Evolutionary conservation across 1,140 invertebrate species (phyloP).

Genomic region (Dinothrombium tinctorium): DNA sequence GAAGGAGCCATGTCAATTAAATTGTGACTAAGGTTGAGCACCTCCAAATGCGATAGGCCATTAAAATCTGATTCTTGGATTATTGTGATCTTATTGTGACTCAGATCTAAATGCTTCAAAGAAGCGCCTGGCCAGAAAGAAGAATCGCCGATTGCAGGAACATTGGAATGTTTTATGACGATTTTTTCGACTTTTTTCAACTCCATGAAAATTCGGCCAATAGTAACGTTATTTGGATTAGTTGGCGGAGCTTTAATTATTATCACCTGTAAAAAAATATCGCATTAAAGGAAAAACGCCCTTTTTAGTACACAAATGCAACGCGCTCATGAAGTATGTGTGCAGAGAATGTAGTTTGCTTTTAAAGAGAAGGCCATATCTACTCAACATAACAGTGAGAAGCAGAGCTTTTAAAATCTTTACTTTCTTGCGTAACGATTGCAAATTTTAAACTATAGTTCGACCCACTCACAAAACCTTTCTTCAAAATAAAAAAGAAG

Average conservation of each 20-base stretch:
- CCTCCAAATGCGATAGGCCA: constrained; percentile 22
- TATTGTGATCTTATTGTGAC: constrained; percentile 45
- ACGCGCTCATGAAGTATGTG: too few species aligned
- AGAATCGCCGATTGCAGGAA: constrained; percentile 47
- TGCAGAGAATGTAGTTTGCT: too few species aligned
- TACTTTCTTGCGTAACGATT: too few species aligned
- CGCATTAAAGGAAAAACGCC: too few species aligned
- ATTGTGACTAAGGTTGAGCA: constrained; percentile 25
- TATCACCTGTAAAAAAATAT: constrained; percentile 37
- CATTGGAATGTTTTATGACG: constrained; percentile 42
- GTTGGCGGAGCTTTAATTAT: constrained; percentile 38
- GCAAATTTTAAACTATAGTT: too few species aligned
- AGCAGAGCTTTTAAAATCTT: too few species aligned
- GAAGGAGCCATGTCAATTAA: constrained; percentile 29
- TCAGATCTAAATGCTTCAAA: constrained; percentile 40
- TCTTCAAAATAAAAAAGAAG: too few species aligned
- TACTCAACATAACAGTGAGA: too few species aligned
- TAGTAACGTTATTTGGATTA: constrained; percentile 37
- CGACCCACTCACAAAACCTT: too few species aligned
- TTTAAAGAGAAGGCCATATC: too few species aligned
- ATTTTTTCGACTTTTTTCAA: constrained; percentile 43
- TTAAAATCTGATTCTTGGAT: constrained; percentile 26
- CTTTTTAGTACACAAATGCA: too few species aligned
- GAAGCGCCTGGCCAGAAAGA: constrained; percentile 48
- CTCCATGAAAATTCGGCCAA: constrained; percentile 41